A percentile compares a stretch with the other conserved stretches of the same genome.
phyloP scores from a whole-genome alignment of 2,888 invertebrate genomes.

The Scelioninae gen. 1 region DNA sequence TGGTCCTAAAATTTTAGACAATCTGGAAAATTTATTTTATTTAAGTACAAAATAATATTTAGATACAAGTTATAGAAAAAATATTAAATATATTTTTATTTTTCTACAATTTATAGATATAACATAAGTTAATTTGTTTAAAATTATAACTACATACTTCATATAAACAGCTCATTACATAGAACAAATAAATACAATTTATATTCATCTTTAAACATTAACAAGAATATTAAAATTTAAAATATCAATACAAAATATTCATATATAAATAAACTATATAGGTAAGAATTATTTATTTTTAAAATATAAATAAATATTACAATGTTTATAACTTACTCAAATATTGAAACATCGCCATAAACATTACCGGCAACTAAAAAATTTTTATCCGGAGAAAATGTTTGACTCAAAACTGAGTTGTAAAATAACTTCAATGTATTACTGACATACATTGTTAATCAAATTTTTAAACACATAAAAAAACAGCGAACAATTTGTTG shows the following conservation, averaged over 20 bases:
- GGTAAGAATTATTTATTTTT: no score
- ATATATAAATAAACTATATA: no score
- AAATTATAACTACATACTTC: no score
- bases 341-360: constrained; percentile 93
- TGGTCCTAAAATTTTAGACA: constrained; percentile 87
- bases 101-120: no score
- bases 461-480: background rate
- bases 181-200: background rate
- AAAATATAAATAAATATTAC: background rate
- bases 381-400: constrained; percentile 93
- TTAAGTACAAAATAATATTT: background rate
- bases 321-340: constrained; percentile 87
- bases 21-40: constrained; percentile 84
- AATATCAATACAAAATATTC: no score
- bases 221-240: no score
- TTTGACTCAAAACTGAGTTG: constrained; percentile 92
- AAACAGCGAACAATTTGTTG: no score
- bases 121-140: no score
- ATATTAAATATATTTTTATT: no score
- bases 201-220: background rate
- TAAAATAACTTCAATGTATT: constrained; percentile 87
- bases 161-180: no score
- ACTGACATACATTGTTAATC: constrained; percentile 74
- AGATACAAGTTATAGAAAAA: no score
- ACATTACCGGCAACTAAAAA: constrained; percentile 93